Evolutionary conservation across 2,888 invertebrate genomes (phyloP), one percentile per base, ranked within the genome.

Genomic region (Rotaria sp.): DNA sequence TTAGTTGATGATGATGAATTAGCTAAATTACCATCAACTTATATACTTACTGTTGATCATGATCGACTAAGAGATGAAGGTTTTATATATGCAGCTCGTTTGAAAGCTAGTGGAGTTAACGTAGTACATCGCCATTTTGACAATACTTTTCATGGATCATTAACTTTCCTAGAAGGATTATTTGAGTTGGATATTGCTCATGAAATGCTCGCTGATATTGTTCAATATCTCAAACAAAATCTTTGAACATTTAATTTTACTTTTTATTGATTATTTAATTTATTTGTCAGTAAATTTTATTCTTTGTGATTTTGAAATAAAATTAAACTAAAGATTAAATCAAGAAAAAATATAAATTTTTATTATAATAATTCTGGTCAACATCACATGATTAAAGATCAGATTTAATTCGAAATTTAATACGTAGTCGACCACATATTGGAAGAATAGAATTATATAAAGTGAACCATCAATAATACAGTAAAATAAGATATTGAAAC

Each of bases 111-210:
- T 50, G 85, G 85, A 0, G 84, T 84, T 41, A 50, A 80, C 18
- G n/a, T 86, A 35, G 74, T 52, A 11, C 86, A 86, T 48, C 52
- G 67, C 67, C 86, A 86, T 84, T 86, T 52, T 86, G 86, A 86
- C 35, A 67, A 84, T 57, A 38, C 74, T 24, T 86, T 86, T 85
- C 86, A 86, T 84, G 86, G 86, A 41, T 74, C 84, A 26, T 74
- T 86, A 74, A 57, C 74, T 1, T 50, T 86, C 7, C 57, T 86
- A 26, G 38, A 86, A 52, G 86, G 86, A 35, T 57, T 74, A 35
- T 30, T 84, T 26, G 55, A 74, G 24, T 75, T 86, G 55, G 67
- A 48, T 21, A 85, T 41, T 48, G 86, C 86, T 67, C 59, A 52
- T 38, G 35, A 74, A 41, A n/a, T 86, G 75, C 45, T 86, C 41